These are phyloP conservation scores for Xenopus petersii DNA, from an alignment of 2,797 vertebrate genomes.

Conservation along the genomic window DNA sequence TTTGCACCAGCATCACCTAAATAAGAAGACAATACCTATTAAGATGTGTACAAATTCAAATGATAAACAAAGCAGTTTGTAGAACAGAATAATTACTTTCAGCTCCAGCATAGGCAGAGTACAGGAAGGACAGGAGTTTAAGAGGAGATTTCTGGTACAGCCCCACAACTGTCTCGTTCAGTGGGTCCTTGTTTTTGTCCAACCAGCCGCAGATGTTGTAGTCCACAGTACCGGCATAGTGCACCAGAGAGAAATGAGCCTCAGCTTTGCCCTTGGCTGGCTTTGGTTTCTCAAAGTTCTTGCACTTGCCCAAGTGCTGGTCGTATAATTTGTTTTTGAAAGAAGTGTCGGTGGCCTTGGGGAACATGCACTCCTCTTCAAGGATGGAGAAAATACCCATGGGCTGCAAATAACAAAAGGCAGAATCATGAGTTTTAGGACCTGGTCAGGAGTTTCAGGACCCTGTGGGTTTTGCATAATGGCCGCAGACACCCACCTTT, in stretches of 20 bases:
- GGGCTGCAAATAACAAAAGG: neutral
- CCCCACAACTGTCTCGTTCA: conserved; percentile 80
- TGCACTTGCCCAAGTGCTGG: conserved; percentile 67
- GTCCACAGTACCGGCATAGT: conserved; percentile 84
- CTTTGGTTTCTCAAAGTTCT: conserved; percentile 70
- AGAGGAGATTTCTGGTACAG: conserved; percentile 75
- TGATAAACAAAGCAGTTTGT: too few species aligned
- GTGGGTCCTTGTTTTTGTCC: conserved; percentile 89
- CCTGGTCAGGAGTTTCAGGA: too few species aligned
- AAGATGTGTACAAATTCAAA: too few species aligned
- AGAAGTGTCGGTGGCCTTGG: conserved; percentile 13
- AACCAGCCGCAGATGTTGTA: conserved; percentile 84
- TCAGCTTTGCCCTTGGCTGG: conserved; percentile 76
- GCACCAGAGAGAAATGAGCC: conserved; percentile 78
- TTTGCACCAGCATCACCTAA: conserved; percentile 61
- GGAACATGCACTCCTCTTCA: conserved; percentile 54
- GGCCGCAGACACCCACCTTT: conserved; percentile 53
- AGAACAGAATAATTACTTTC: conserved; percentile 50
- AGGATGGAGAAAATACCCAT: conserved; percentile 69
- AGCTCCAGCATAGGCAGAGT: neutral
- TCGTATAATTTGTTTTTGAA: conserved; percentile 75
- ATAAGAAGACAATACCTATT: conserved; percentile 34
- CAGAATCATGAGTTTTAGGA: too few species aligned
- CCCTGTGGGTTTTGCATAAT: too few species aligned
- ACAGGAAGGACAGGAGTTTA: conserved; percentile 51